phyloP scores from a whole-genome alignment of 92 coral and sea anemone genomes.

The Zoanthus sociatus region DNA sequence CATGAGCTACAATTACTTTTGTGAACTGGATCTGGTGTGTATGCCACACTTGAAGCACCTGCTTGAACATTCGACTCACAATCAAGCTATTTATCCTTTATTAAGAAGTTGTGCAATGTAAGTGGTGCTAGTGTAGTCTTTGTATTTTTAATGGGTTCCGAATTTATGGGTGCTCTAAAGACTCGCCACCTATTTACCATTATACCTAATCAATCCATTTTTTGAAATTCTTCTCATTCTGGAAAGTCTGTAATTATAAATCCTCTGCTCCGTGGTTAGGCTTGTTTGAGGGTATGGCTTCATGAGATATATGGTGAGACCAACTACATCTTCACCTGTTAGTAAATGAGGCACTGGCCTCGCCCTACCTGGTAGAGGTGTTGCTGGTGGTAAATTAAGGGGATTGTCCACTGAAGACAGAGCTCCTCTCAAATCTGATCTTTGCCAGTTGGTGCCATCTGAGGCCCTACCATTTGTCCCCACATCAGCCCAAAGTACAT shows the following conservation, averaged over 20 bases:
- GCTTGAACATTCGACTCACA: slow-evolving; percentile 1
- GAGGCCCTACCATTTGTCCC: slow-evolving; percentile 66
- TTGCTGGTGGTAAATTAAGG: slow-evolving; percentile 27
- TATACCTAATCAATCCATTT: slow-evolving; percentile 47
- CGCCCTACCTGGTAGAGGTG: slow-evolving; percentile 51
- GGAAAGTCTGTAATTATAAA: slow-evolving; percentile 58
- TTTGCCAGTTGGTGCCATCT: slow-evolving; percentile 54
- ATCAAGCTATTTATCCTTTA: slow-evolving; percentile 20
- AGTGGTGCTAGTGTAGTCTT: slow-evolving; percentile 51
- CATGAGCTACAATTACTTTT: slow-evolving; percentile 31
- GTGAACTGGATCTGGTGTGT: slow-evolving; percentile 27
- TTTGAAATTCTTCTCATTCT: slow-evolving; percentile 51
- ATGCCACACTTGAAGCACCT: slow-evolving; percentile 8
- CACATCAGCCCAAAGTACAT: slow-evolving; percentile 61
- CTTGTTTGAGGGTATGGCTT: slow-evolving; percentile 49
- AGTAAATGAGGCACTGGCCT: slow-evolving; percentile 36
- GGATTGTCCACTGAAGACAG: slow-evolving; percentile 24
- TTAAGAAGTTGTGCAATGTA: slow-evolving; percentile 45
- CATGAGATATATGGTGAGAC: slow-evolving; percentile 37
- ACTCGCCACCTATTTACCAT: slow-evolving; percentile 15
- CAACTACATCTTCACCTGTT: slow-evolving; percentile 60
- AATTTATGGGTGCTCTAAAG: slow-evolving; percentile 16
- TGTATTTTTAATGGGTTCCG: slow-evolving; percentile 44
- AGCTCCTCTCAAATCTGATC: slow-evolving; percentile 26
- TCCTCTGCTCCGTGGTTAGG: slow-evolving; percentile 50